A percentile compares a stretch with the other conserved stretches of the same genome.
Conservation (phyloP, 1,140 invertebrate genomes). For the Drosophila pandora region DNA sequence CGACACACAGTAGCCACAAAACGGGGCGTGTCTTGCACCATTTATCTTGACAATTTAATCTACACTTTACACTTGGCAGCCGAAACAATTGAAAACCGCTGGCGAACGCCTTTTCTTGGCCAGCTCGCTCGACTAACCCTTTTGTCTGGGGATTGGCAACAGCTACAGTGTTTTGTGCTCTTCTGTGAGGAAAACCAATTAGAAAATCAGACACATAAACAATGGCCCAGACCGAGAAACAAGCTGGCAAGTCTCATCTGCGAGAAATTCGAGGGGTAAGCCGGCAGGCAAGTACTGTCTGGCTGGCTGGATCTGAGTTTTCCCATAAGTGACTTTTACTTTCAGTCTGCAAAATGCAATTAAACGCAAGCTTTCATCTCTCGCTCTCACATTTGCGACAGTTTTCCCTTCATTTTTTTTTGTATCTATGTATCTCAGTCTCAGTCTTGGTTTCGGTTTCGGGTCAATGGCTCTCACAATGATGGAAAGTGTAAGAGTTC, state of each 20-base stretch:
- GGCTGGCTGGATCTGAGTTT: constrained; percentile 31
- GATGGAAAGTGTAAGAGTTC: constrained; percentile 39
- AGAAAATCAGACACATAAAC: constrained; percentile 67
- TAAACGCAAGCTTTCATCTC: constrained; percentile 54
- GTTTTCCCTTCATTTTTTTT: constrained; percentile 43
- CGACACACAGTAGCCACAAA: constrained; percentile 53
- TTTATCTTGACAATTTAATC: constrained; percentile 77
- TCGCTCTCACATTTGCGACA: constrained; percentile 41
- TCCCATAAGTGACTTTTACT: constrained; percentile 64
- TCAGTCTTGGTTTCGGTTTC: constrained; percentile 11
- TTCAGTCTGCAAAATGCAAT: constrained; percentile 65
- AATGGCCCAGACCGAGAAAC: constrained; percentile 34
- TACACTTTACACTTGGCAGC: constrained; percentile 31
- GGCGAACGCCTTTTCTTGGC: constrained; percentile 39
- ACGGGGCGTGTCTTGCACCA: constrained; percentile 45
- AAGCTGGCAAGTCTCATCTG: constrained; percentile 25
- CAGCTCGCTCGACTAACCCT: constrained; percentile 43
- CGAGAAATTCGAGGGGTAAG: neutral
- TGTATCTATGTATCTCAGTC: constrained; percentile 26
- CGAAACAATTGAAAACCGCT: constrained; percentile 41
- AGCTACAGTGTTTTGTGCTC: constrained; percentile 1
- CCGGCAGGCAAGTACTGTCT: constrained; percentile 10
- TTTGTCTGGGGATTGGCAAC: constrained; percentile 11
- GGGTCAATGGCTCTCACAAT: constrained; percentile 34
- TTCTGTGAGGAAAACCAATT: constrained; percentile 55